A percentile compares a stretch with the other conserved stretches of the same genome.
Evolutionary conservation across 2,888 invertebrate genomes (phyloP).

Genomic region (Zaprionus lineosus): DNA sequence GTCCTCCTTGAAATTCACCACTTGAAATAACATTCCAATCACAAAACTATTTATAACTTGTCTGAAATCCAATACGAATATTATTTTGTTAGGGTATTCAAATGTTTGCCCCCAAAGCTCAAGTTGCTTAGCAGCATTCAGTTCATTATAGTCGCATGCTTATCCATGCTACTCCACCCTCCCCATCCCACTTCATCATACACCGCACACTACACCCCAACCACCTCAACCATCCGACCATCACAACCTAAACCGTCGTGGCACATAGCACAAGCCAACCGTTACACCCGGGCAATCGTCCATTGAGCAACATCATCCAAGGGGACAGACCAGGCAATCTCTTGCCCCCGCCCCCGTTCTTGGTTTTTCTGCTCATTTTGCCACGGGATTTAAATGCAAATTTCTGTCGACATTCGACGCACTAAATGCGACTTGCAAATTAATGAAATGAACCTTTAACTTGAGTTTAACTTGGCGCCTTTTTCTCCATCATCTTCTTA

Average conservation of each 20-base stretch:
- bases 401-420: constrained; percentile 72
- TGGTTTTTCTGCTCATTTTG: constrained; percentile 74
- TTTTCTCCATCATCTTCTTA: too few relatives aligned
- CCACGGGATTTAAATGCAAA: constrained; percentile 76
- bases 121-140: constrained; percentile 55
- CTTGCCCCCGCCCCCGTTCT: constrained; percentile 15
- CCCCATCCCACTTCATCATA: background rate
- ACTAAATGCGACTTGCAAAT: constrained; percentile 79
- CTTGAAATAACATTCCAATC: too few relatives aligned
- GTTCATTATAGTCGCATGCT: constrained; percentile 52
- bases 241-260: too few relatives aligned
- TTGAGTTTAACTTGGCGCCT: constrained; percentile 78
- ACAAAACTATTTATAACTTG: too few relatives aligned
- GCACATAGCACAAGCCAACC: constrained; percentile 3
- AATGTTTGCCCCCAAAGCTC: constrained; percentile 23
- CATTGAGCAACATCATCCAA: constrained; percentile 15
- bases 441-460: constrained; percentile 79
- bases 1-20: too few relatives aligned
- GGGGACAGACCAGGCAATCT: background rate
- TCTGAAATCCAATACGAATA: too few relatives aligned
- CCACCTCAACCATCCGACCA: too few relatives aligned
- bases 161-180: constrained; percentile 1
- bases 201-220: too few relatives aligned
- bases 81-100: constrained; percentile 11
- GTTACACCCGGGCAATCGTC: constrained; percentile 37